Evolutionary conservation across 2,797 vertebrate genomes (phyloP).

Genomic region (Sebastes hubbsi): DNA sequence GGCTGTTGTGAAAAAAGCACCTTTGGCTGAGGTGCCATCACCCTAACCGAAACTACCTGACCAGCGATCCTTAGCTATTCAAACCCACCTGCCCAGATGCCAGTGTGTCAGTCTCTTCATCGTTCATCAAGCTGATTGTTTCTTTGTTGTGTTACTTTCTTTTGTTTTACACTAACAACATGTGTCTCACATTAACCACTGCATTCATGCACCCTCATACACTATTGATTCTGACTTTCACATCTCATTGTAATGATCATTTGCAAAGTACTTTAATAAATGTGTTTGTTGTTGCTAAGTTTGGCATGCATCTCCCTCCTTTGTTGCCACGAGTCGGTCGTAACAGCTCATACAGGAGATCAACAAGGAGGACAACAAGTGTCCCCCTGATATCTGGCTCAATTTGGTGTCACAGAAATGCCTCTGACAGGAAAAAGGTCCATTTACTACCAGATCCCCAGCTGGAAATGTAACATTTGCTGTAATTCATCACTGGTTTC

Average conservation of each 20-base stretch:
- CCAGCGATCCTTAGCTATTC: neutral
- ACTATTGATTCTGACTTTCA: neutral
- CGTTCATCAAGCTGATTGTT: neutral
- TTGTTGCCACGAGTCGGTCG: neutral
- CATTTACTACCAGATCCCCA: constrained; percentile 71
- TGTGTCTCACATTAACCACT: neutral
- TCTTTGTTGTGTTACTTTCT: neutral
- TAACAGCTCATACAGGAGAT: constrained; percentile 11
- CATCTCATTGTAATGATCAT: neutral
- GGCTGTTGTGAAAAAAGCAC: too few species aligned
- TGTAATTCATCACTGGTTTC: constrained; percentile 79
- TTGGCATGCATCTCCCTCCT: neutral
- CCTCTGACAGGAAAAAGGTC: constrained; percentile 47
- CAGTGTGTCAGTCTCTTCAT: neutral
- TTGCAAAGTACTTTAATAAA: neutral
- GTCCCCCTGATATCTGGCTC: constrained; percentile 34
- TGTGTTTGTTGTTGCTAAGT: neutral
- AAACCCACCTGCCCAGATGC: too few species aligned
- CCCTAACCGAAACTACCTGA: neutral
- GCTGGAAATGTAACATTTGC: constrained; percentile 64
- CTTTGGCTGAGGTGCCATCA: neutral
- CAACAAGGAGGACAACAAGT: constrained; percentile 18
- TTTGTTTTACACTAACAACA: neutral
- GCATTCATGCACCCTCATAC: neutral
- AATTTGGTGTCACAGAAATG: constrained; percentile 56